These are phyloP conservation scores for Sebastes matsubarae DNA, from an alignment of 2,797 vertebrate species.

Conservation along the genomic window DNA sequence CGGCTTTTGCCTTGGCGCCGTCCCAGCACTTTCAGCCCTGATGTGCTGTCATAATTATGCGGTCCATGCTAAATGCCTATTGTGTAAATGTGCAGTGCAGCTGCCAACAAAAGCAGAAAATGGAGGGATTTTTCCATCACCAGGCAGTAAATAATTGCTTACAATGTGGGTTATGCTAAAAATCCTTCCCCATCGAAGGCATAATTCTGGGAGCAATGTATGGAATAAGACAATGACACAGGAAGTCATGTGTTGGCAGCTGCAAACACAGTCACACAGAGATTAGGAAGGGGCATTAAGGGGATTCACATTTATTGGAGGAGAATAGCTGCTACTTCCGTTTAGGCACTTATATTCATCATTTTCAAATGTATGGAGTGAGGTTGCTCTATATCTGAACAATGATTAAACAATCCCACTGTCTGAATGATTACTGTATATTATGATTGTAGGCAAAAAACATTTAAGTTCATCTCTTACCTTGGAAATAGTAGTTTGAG, in stretches of 20 bases:
- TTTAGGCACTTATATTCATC: background rate
- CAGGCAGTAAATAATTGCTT: conserved; percentile 65
- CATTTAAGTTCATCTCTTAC: background rate
- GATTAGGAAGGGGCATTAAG: conserved; percentile 41
- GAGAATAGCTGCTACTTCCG: conserved; percentile 16
- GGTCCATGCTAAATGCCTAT: conserved; percentile 75
- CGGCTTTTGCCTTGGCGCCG: conserved; percentile 62
- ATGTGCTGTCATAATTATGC: conserved; percentile 77
- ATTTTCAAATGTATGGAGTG: background rate
- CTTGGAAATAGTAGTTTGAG: background rate
- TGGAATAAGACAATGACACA: conserved; percentile 72
- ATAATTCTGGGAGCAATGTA: conserved; percentile 61
- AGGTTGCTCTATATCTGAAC: background rate
- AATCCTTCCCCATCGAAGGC: conserved; percentile 56
- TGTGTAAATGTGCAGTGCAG: conserved; percentile 67
- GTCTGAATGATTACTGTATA: background rate
- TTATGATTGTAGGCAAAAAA: background rate
- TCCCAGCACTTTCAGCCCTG: conserved; percentile 68
- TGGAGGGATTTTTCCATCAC: conserved; percentile 62
- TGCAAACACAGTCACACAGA: conserved; percentile 18
- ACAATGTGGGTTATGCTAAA: conserved; percentile 66
- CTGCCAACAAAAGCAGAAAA: conserved; percentile 73
- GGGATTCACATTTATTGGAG: conserved; percentile 20
- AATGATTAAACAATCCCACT: conserved; percentile 1
- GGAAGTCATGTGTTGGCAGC: conserved; percentile 39